phyloP scores from a whole-genome alignment of 2,888 invertebrate species.

The Cryptus viduatorius region DNA sequence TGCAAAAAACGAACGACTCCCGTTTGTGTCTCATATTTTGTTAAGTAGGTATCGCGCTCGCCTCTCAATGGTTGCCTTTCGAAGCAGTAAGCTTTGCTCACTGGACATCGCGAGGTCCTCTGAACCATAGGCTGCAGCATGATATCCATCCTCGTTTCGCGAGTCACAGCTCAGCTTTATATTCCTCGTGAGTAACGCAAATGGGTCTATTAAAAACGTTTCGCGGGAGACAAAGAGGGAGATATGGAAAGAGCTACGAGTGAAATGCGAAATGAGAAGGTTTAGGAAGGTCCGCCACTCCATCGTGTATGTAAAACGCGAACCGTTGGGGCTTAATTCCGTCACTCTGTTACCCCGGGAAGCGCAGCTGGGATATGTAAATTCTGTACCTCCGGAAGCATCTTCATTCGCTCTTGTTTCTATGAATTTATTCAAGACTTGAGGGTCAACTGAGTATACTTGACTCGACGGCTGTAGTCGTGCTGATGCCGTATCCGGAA shows the following conservation, averaged over 20 bases:
- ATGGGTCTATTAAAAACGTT: constrained; percentile 67
- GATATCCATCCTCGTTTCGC: constrained; percentile 31
- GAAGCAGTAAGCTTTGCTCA: constrained; percentile 20
- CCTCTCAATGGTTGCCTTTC: constrained; percentile 8
- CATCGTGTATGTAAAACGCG: constrained; percentile 42
- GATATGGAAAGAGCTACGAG: constrained; percentile 29
- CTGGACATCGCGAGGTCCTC: constrained; percentile 13
- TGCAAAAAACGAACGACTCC: neutral
- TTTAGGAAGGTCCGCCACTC: constrained; percentile 26
- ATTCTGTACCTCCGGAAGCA: constrained; percentile 34
- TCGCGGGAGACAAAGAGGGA: constrained; percentile 28
- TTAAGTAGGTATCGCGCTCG: constrained; percentile 15
- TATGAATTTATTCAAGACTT: constrained; percentile 52
- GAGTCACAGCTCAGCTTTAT: constrained; percentile 53
- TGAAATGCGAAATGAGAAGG: constrained; percentile 48
- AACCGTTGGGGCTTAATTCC: neutral
- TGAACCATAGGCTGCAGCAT: neutral
- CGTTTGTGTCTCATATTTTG: constrained; percentile 45
- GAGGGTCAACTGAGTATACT: constrained; percentile 39
- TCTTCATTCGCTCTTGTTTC: constrained; percentile 48
- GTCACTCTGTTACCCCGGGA: constrained; percentile 7
- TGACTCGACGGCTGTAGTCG: constrained; percentile 27
- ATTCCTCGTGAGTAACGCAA: constrained; percentile 64
- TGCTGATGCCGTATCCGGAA: neutral
- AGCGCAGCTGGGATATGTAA: constrained; percentile 48